phyloP scores from a whole-genome alignment of 2,888 invertebrate genomes.

The Erynnis tages region DNA sequence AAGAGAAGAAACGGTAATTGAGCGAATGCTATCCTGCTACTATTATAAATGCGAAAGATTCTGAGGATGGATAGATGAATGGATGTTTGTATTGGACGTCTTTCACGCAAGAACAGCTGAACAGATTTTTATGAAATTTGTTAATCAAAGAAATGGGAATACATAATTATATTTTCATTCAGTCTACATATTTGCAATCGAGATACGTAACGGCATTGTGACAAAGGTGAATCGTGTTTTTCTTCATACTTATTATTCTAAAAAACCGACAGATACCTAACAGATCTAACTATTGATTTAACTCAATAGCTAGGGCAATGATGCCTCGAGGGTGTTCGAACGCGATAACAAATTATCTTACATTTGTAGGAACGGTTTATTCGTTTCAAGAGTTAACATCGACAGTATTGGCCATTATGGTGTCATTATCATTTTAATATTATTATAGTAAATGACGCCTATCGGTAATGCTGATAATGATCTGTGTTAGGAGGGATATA shows the following conservation, averaged over 20 bases:
- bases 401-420: slow-evolving; percentile 49
- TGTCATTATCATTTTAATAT: slow-evolving; percentile 69
- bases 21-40: too few relatives aligned
- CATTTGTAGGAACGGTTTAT: slow-evolving; percentile 1
- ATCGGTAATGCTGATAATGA: slow-evolving; percentile 67
- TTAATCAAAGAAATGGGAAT: too few relatives aligned
- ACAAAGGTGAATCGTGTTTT: too few relatives aligned
- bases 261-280: not conserved
- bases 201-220: too few relatives aligned
- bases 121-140: too few relatives aligned
- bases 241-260: not conserved
- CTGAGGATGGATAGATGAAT: too few relatives aligned
- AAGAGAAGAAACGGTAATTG: too few relatives aligned
- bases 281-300: slow-evolving; percentile 8
- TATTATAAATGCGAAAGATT: too few relatives aligned
- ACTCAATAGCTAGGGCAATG: slow-evolving; percentile 6
- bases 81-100: too few relatives aligned
- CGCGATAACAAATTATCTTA: slow-evolving; percentile 6
- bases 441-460: slow-evolving; percentile 66
- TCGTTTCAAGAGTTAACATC: not conserved
- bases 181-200: too few relatives aligned
- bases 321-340: slow-evolving; percentile 2
- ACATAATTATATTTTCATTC: too few relatives aligned
- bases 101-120: too few relatives aligned
- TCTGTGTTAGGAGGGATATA: slow-evolving; percentile 56